Conservation (phyloP, 2,888 invertebrate species). For the Sphaeridia pumilis region DNA sequence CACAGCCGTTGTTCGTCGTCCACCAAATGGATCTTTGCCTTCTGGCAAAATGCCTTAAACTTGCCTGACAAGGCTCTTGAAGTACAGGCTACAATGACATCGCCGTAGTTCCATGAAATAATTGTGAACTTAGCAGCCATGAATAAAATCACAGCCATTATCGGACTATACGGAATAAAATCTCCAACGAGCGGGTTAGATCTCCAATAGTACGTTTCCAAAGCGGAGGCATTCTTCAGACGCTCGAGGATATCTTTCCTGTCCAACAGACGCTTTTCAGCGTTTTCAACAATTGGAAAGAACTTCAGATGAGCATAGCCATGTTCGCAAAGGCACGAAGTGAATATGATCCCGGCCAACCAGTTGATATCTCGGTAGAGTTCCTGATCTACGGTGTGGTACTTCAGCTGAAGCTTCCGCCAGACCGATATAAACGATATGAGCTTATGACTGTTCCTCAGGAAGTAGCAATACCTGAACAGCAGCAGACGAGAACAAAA, state of each 20-base stretch:
- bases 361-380: slow-evolving; percentile 22
- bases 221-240: slow-evolving; percentile 12
- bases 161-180: slow-evolving; percentile 22
- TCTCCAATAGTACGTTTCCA: slow-evolving; percentile 23
- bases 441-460: slow-evolving; percentile 12
- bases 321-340: slow-evolving; percentile 30
- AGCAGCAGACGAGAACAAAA: too few relatives aligned
- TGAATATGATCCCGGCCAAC: slow-evolving; percentile 21
- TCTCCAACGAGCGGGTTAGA: slow-evolving; percentile 20
- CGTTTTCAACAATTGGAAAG: slow-evolving; percentile 15
- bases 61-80: slow-evolving; percentile 23
- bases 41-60: slow-evolving; percentile 15
- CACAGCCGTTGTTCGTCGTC: background rate
- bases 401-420: slow-evolving; percentile 16
- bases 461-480: slow-evolving; percentile 22
- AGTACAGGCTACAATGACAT: slow-evolving; percentile 22
- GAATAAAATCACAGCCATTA: slow-evolving; percentile 19
- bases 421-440: slow-evolving; percentile 19
- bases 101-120: slow-evolving; percentile 26
- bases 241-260: slow-evolving; percentile 2
- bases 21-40: slow-evolving; percentile 2
- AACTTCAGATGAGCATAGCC: slow-evolving; percentile 19
- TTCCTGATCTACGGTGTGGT: slow-evolving; percentile 17
- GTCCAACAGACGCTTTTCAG: slow-evolving; percentile 8
- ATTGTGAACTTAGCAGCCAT: slow-evolving; percentile 27